Evolutionary conservation across 2,888 invertebrate genomes (phyloP).

Genomic region (Sicus ferrugineus): DNA sequence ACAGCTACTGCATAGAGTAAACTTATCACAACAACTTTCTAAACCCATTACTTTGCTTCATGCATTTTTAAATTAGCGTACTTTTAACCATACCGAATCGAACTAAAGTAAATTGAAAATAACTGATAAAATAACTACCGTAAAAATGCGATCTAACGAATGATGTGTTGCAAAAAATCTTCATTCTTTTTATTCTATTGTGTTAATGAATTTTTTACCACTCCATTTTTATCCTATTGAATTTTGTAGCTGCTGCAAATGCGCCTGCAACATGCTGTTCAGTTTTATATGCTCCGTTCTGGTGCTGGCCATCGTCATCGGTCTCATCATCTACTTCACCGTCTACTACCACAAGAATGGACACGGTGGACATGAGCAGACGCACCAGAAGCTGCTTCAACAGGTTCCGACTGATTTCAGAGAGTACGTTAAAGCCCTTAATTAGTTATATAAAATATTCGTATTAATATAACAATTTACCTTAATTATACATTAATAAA

Average conservation of each 20-base stretch:
- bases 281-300: constrained; percentile 52
- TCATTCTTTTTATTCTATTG: not conserved
- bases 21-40: not conserved
- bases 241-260: constrained; percentile 54
- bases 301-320: constrained; percentile 53
- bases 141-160: not conserved
- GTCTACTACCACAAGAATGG: constrained; percentile 52
- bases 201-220: not conserved
- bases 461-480: constrained; percentile 5
- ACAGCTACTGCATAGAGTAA: not conserved
- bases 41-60: not conserved
- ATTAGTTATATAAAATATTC: constrained; percentile 38
- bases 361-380: not conserved
- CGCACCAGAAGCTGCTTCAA: constrained; percentile 39
- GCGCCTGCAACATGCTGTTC: constrained; percentile 55
- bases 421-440: constrained; percentile 48
- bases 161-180: not conserved
- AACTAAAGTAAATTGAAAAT: not conserved
- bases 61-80: not conserved
- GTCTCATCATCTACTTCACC: constrained; percentile 58
- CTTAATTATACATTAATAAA: not conserved
- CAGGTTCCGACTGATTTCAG: constrained; percentile 52
- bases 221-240: not conserved
- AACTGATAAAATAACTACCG: not conserved
- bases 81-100: not conserved